Base-by-base conservation (phyloP, 2,113 vertebrate genomes). In the Sphyrna mokarran region DNA sequence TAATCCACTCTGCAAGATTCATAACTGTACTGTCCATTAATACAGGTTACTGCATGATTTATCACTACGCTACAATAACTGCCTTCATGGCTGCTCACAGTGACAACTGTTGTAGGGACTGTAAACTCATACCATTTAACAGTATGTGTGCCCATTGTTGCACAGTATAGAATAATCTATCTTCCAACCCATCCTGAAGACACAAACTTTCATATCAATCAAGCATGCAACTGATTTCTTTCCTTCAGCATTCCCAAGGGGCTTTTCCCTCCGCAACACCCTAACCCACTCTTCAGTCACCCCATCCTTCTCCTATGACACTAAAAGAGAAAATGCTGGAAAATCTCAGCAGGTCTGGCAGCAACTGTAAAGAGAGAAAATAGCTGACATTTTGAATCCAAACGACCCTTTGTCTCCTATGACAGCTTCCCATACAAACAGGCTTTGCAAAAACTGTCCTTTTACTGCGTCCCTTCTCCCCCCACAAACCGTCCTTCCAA, bases 11-110 rank as follows among this genome's bases (percentile, higher is more conserved):
- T 93, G 63, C 89, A 66, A 93, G 61, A 93, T 68, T 66, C 89
- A 93, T 93, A 93, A 66, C 33, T 8, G 89, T 58, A 66, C 61
- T 37, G 33, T 91, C 58, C 61, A 68, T 93, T 93, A 93, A 66
- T 93, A 66, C 89, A 93, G 89, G 89, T 93, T 93, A 93, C 61
- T 33, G 37, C 89, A 37, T 93, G 29, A 93, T 93, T 66, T 93
- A 93, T 93, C n/a, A n/a, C 61, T 37, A 3, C 66, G 20, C 61
- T 20, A 22, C 18, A 93, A 93, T 93, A 93, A 66, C 18, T 93
- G n/a, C 58, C 89, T 93, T 66, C 33, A 37, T 90, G 87, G 26
- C 87, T 33, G n/a, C 66, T 93, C 89, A 66, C 16, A 93, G 89
- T 37, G 33, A 93, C 89, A 93, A 93, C 26, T n/a, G 18, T 93